phyloP scores from a whole-genome alignment of 2,113 vertebrate species.

The Lophotis ruficrista region DNA sequence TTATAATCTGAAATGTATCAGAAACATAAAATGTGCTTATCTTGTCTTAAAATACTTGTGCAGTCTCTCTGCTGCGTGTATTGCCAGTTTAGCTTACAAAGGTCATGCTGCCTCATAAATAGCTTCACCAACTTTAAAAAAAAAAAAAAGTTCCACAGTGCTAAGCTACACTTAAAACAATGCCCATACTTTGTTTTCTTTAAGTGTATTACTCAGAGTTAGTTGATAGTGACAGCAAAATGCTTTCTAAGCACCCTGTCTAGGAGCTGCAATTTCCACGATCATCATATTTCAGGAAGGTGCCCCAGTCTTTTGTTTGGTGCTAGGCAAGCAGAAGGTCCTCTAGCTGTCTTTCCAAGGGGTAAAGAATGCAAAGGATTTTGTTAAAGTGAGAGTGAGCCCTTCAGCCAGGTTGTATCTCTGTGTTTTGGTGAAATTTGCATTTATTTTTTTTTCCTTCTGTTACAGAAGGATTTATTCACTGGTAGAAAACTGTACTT shows the following conservation, averaged over 20 bases:
- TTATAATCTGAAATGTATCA: background rate
- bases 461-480: conserved; percentile 1
- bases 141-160: background rate
- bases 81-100: background rate
- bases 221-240: conserved; percentile 75
- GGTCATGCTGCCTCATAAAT: conserved; percentile 16
- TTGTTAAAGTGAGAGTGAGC: conserved; percentile 56
- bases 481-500: background rate
- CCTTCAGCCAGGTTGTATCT: background rate
- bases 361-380: conserved; percentile 60
- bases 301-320: conserved; percentile 82
- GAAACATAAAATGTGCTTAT: background rate
- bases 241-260: conserved; percentile 75
- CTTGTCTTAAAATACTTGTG: background rate
- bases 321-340: conserved; percentile 80
- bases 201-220: conserved; percentile 65
- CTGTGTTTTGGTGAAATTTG: background rate
- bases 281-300: conserved; percentile 88
- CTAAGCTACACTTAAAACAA: conserved; percentile 56
- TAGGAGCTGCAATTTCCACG: conserved; percentile 76
- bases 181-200: conserved; percentile 54
- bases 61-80: background rate
- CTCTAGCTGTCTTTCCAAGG: conserved; percentile 71
- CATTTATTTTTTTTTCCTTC: background rate
- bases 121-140: background rate